Evolutionary conservation across 2,113 vertebrate genomes (phyloP).

Genomic region (Piprites chloris): DNA sequence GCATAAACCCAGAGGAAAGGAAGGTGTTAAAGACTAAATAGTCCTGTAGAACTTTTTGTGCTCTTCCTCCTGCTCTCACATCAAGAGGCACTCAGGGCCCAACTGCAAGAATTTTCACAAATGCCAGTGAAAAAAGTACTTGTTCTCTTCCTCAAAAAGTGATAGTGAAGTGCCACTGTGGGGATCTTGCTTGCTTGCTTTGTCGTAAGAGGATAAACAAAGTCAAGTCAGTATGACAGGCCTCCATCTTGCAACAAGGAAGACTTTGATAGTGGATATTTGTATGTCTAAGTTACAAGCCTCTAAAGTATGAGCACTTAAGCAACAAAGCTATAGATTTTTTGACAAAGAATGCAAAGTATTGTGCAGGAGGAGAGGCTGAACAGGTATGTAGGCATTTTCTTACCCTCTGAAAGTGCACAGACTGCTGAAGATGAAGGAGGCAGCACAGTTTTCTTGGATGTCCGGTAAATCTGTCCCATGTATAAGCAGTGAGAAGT

Average conservation of each 20-base stretch:
- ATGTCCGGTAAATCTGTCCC: neutral
- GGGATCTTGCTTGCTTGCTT: neutral
- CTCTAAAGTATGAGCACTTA: neutral
- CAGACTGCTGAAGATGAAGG: neutral
- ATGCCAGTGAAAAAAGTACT: neutral
- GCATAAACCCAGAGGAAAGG: neutral
- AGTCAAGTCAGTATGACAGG: neutral
- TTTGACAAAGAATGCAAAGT: neutral
- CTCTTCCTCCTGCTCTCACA: neutral
- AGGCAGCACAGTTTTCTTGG: neutral
- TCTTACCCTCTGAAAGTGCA: neutral
- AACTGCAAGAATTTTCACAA: neutral
- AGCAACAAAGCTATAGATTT: neutral
- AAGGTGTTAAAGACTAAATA: neutral
- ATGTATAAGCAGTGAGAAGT: neutral
- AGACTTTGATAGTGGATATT: neutral
- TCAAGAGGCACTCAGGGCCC: neutral
- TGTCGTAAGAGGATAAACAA: neutral
- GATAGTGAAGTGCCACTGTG: neutral
- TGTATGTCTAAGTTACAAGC: neutral
- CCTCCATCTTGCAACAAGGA: neutral
- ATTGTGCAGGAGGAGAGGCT: neutral
- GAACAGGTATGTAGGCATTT: neutral
- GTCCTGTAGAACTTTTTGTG: neutral
- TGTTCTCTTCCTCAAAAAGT: neutral